Evolutionary conservation across 1,140 invertebrate genomes (phyloP), one percentile per base, ranked within the genome.

Genomic region (Orchestia grillus): DNA sequence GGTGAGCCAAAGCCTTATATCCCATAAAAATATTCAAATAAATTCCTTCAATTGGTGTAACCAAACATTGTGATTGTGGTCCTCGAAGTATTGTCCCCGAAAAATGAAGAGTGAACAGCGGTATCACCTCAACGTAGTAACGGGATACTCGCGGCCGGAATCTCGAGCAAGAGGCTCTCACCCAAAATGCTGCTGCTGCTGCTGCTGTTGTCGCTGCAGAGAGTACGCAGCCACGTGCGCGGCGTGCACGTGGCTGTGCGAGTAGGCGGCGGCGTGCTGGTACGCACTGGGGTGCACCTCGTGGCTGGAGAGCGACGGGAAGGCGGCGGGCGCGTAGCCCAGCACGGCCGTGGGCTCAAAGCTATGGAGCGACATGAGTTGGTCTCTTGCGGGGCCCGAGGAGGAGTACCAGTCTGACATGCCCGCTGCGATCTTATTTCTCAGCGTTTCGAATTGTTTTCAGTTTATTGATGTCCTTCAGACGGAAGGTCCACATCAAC

Each of bases 131-230:
- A 19, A 36, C 36, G 62, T 1, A 8, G 28, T 77, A 36, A 36
- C 47, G 47, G 19, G 6, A 53, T 6, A 53, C 47, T 53, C 47
- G 6, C 6, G n/a, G 47, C 19, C 47, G n/a, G n/a, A n/a, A n/a
- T n/a, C n/a, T n/a, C n/a, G n/a, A 53, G 62, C 62, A 77, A 36
- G 8, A 23, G 8, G 40, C 44, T 16, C 44, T 45, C 92, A 45
- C 92, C 43, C 44, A 44, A 91, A 91, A 19, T 91, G 62, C 47
- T 53, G 47, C n/a, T n/a, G n/a, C 19, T 53, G 87, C 87, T 88
- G 87, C 87, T 88, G 87, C 88, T 94, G 92, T 44, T 94, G 92
- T 40, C 92, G 92, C 92, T 94, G 92, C 8, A 94, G 92, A n/a
- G 43, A 45, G 92, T 94, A 94, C 44, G 92, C 92, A 28, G 92